A percentile compares a stretch with the other conserved stretches of the same genome.
phyloP scores from a whole-genome alignment of 2,113 vertebrate species.

The Prietella phreatophila region DNA sequence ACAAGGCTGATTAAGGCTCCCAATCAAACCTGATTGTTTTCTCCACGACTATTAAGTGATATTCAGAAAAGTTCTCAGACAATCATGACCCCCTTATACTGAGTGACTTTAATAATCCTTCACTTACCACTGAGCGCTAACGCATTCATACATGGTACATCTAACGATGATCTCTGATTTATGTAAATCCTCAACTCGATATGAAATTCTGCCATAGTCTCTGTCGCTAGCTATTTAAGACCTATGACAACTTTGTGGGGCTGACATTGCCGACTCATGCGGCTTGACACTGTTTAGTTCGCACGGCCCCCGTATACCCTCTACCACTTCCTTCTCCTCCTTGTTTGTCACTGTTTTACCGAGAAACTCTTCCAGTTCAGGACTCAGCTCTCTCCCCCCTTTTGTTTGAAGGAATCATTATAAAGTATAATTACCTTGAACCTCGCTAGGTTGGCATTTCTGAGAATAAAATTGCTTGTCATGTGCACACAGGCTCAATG shows the following conservation, averaged over 20 bases:
- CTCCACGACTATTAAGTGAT: not conserved
- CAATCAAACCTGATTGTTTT: not conserved
- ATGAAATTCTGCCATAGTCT: constrained; percentile 22
- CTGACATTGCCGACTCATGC: constrained; percentile 15
- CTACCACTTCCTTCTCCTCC: constrained; percentile 25
- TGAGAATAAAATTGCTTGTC: constrained; percentile 39
- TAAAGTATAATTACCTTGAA: constrained; percentile 46
- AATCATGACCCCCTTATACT: not conserved
- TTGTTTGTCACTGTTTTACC: constrained; percentile 13
- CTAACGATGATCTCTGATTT: constrained; percentile 20
- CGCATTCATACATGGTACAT: not conserved
- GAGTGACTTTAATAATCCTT: constrained; percentile 36
- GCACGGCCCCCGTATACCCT: not conserved
- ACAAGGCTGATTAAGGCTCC: not conserved
- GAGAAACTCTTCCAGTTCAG: constrained; percentile 33
- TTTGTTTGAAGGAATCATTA: constrained; percentile 49
- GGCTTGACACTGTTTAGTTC: constrained; percentile 37
- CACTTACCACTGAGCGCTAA: constrained; percentile 8
- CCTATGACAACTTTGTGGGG: constrained; percentile 13
- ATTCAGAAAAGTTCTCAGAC: not conserved
- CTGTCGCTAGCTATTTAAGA: constrained; percentile 14
- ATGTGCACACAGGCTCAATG: constrained; percentile 36
- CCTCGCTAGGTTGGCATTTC: constrained; percentile 32
- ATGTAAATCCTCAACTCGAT: constrained; percentile 32
- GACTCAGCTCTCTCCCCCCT: constrained; percentile 38